Conservation (phyloP, 1,140 invertebrate genomes). For the Gryon sp. region DNA sequence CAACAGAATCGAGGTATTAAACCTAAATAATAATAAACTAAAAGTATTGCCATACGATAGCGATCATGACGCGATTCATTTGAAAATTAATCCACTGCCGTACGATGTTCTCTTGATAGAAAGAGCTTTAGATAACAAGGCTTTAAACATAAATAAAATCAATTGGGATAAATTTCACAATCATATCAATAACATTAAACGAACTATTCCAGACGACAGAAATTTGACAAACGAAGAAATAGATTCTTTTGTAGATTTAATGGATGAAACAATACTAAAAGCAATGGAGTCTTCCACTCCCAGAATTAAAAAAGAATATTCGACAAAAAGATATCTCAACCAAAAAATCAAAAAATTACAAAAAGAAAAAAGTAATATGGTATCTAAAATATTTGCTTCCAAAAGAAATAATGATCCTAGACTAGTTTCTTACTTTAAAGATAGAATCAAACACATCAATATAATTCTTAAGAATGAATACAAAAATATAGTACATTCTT, state of each 20-base stretch:
- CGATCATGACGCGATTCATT: slow-evolving; percentile 41
- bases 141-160: neutral
- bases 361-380: too few relatives aligned
- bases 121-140: neutral
- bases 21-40: slow-evolving; percentile 4
- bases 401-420: neutral
- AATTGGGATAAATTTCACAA: neutral
- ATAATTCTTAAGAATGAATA: neutral
- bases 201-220: neutral
- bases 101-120: neutral
- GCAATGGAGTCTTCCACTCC: neutral
- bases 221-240: neutral
- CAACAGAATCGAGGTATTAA: slow-evolving; percentile 9
- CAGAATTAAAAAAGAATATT: neutral
- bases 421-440: too few relatives aligned
- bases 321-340: too few relatives aligned
- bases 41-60: slow-evolving; percentile 38
- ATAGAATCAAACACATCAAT: neutral
- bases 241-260: neutral
- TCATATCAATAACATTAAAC: neutral
- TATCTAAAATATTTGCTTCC: neutral
- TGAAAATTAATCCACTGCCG: neutral
- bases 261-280: neutral
- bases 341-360: too few relatives aligned
- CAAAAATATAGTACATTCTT: neutral